Conservation (phyloP, 64 coral and sea anemone genomes). For the Actinia equina region DNA sequence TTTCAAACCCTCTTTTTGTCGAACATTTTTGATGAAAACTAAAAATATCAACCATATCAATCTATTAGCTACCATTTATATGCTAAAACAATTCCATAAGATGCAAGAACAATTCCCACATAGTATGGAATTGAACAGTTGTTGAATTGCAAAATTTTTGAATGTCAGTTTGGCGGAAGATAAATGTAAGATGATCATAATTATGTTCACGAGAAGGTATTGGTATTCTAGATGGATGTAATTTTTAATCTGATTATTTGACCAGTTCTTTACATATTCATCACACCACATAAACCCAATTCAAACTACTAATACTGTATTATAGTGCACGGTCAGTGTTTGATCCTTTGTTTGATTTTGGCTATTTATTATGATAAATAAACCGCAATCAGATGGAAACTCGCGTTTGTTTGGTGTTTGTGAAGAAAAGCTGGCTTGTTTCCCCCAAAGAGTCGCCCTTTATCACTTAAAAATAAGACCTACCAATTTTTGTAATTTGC, state of each 20-base stretch:
- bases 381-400: neutral
- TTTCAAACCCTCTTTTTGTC: neutral
- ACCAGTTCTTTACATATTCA: neutral
- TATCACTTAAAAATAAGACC: neutral
- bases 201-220: neutral
- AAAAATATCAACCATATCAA: neutral
- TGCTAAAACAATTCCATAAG: too few species aligned
- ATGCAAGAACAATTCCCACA: neutral
- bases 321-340: neutral
- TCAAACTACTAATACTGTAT: neutral
- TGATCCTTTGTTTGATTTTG: constrained; percentile 7
- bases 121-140: neutral
- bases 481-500: neutral
- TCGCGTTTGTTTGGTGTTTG: neutral
- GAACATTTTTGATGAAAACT: neutral
- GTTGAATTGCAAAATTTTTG: neutral
- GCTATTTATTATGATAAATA: neutral
- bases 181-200: neutral
- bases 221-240: neutral
- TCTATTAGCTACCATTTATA: neutral
- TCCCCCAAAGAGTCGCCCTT: neutral
- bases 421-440: neutral
- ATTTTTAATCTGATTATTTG: constrained; percentile 17
- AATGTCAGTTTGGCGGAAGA: neutral
- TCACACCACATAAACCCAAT: neutral